Evolutionary conservation across 2,888 invertebrate species (phyloP).

Genomic region (Synanthedon vespiformis): DNA sequence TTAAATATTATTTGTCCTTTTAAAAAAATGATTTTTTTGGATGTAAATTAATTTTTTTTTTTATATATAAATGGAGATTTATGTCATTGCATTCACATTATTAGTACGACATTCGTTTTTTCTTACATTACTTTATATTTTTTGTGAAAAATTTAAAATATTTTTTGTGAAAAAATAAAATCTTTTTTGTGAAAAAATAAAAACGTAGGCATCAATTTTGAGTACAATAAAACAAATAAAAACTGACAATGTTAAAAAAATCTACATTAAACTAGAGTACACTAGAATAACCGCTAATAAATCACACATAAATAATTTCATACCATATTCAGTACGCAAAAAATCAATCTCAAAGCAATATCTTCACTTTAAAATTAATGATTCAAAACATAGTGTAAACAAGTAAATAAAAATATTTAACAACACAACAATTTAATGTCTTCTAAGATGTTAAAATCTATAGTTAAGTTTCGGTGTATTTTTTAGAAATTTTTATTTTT

Average conservation of each 20-base stretch:
- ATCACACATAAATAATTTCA: constrained; percentile 69
- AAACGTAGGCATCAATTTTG: too few relatives aligned
- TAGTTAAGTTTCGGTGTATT: constrained; percentile 21
- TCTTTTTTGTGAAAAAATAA: too few relatives aligned
- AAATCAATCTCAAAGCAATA: constrained; percentile 49
- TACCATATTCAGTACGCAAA: constrained; percentile 44
- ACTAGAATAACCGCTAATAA: constrained; percentile 40
- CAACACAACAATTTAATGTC: constrained; percentile 50
- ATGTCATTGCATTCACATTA: too few relatives aligned
- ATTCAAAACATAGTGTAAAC: constrained; percentile 50
- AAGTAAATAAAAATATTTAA: constrained; percentile 56
- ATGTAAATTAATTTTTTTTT: too few relatives aligned
- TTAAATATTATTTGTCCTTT: too few relatives aligned
- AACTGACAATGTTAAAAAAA: constrained; percentile 19
- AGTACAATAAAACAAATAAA: constrained; percentile 14
- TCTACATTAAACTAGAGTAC: constrained; percentile 48
- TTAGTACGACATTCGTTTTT: too few relatives aligned
- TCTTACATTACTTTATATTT: too few relatives aligned
- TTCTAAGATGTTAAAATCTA: constrained; percentile 17
- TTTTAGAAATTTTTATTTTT: neutral
- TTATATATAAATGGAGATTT: too few relatives aligned
- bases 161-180: too few relatives aligned
- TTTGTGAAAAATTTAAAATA: too few relatives aligned
- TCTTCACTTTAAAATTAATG: constrained; percentile 36
- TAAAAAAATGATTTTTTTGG: too few relatives aligned